Conservation (phyloP, 2,797 vertebrate species). For the Sebastes kiyomatsui region DNA sequence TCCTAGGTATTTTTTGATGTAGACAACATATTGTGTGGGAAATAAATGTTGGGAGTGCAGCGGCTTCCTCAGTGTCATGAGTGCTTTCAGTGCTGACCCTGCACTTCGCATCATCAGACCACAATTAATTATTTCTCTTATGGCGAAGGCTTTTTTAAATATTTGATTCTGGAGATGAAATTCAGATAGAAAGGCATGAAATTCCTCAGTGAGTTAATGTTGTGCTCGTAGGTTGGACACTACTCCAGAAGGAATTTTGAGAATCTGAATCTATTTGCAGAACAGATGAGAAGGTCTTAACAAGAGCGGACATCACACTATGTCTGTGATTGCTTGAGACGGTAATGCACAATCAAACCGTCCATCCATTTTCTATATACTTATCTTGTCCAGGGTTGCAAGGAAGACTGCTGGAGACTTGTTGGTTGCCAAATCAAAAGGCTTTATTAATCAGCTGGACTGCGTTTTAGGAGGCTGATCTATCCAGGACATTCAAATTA, state of each 20-base stretch:
- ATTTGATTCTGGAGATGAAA: slow-evolving; percentile 14
- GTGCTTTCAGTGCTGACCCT: slow-evolving; percentile 7
- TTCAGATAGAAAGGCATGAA: slow-evolving; percentile 5
- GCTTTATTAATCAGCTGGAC: not conserved
- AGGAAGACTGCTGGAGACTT: not conserved
- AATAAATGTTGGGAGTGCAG: not conserved
- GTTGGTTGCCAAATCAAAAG: not conserved
- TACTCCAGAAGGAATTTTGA: not conserved
- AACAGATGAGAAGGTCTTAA: not conserved
- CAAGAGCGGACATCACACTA: not conserved
- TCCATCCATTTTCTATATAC: not conserved
- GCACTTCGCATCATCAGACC: not conserved
- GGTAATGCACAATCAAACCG: not conserved
- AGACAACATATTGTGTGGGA: not conserved
- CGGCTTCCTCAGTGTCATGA: not conserved
- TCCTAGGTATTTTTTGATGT: not conserved
- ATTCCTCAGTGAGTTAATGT: not conserved
- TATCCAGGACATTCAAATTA: not conserved
- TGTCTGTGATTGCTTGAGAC: not conserved
- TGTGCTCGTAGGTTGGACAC: not conserved
- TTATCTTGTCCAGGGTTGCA: not conserved
- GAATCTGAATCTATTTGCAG: not conserved
- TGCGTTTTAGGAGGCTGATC: not conserved
- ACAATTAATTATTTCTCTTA: slow-evolving; percentile 8
- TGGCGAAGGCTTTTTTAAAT: not conserved